phyloP scores from a whole-genome alignment of 2,113 vertebrate species.

The Heterochromis multidens region DNA sequence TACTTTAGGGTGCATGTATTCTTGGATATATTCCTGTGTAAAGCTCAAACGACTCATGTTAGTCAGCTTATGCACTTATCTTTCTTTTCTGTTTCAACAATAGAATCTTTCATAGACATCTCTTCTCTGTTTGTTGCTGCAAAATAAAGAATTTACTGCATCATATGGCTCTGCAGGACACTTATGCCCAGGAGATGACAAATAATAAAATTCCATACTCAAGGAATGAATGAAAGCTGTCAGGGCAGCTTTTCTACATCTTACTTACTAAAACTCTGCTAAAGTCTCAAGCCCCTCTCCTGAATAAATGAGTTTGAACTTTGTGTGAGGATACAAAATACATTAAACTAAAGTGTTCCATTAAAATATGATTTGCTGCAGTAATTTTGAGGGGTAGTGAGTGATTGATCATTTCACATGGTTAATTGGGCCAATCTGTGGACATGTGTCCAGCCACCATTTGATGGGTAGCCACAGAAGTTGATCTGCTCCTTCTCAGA shows the following conservation, averaged over 20 bases:
- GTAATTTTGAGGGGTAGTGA: too few relatives aligned
- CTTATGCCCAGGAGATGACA: not conserved
- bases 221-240: not conserved
- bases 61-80: not conserved
- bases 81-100: not conserved
- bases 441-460: too few relatives aligned
- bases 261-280: conserved; percentile 14
- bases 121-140: not conserved
- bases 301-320: conserved; percentile 6
- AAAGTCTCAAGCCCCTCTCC: not conserved
- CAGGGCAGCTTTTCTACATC: not conserved
- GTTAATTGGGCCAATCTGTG: too few relatives aligned
- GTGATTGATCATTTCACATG: too few relatives aligned
- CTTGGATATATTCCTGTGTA: too few relatives aligned
- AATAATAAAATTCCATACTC: not conserved
- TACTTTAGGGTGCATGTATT: too few relatives aligned
- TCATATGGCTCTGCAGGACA: not conserved
- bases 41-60: too few relatives aligned
- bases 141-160: not conserved
- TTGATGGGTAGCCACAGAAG: too few relatives aligned
- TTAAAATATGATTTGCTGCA: conserved; percentile 27
- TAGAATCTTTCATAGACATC: not conserved
- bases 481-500: too few relatives aligned
- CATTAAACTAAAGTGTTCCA: conserved; percentile 28
- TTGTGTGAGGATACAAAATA: conserved; percentile 11